A percentile compares a stretch with the other conserved stretches of the same genome.
phyloP scores from a whole-genome alignment of 2,888 invertebrate genomes.

The Sialis lutaria region DNA sequence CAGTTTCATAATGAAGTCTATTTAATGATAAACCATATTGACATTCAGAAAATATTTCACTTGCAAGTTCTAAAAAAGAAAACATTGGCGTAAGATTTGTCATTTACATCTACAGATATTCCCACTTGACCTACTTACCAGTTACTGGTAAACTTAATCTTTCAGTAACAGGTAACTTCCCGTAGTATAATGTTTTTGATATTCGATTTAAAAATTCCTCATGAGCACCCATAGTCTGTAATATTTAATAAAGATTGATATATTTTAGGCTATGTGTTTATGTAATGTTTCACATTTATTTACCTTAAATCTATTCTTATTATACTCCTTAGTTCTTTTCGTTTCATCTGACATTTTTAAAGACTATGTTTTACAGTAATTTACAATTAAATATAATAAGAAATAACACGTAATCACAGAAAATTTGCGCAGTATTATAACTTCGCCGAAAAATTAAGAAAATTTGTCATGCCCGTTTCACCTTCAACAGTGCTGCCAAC shows the following conservation, averaged over 20 bases:
- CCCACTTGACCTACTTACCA: slow-evolving; percentile 33
- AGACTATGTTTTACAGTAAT: too few species aligned
- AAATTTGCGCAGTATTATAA: too few species aligned
- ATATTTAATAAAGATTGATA: slow-evolving; percentile 12
- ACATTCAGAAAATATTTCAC: slow-evolving; percentile 65
- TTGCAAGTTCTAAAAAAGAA: slow-evolving; percentile 53
- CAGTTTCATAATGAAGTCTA: slow-evolving; percentile 56
- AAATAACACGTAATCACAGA: too few species aligned
- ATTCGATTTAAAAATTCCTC: slow-evolving; percentile 66
- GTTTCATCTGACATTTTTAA: slow-evolving; percentile 32
- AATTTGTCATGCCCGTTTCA: too few species aligned
- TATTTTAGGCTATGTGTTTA: neutral
- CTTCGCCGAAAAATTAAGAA: too few species aligned
- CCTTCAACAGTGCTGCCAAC: too few species aligned
- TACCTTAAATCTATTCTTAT: slow-evolving; percentile 35
- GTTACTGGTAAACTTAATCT: slow-evolving; percentile 62
- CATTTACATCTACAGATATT: slow-evolving; percentile 1
- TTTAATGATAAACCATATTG: slow-evolving; percentile 61
- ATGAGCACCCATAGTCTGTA: slow-evolving; percentile 49
- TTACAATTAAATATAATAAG: too few species aligned
- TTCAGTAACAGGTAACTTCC: slow-evolving; percentile 52
- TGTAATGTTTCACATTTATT: slow-evolving; percentile 9
- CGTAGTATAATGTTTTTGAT: slow-evolving; percentile 78
- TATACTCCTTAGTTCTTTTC: slow-evolving; percentile 32
- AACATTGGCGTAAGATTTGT: neutral